Conservation (phyloP, 2,797 vertebrate genomes). For the Liasis olivaceus region DNA sequence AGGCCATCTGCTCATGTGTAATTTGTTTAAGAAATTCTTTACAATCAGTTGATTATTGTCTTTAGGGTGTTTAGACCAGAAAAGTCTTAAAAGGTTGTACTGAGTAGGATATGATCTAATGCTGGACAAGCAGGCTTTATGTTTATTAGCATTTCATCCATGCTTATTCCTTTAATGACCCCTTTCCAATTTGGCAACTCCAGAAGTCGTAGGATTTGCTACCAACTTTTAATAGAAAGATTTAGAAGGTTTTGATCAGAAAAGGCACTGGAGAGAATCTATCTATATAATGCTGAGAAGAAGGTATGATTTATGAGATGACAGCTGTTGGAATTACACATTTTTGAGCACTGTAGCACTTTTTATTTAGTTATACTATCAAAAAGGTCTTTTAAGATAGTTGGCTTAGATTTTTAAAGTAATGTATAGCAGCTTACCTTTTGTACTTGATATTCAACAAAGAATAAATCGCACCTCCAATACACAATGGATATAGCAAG, state of each 20-base stretch:
- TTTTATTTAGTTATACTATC: neutral
- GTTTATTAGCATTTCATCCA: neutral
- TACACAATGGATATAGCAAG: constrained; percentile 90
- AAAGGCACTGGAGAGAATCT: neutral
- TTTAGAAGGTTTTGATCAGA: neutral
- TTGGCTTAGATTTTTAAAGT: neutral
- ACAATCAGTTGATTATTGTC: neutral
- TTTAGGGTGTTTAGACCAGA: neutral
- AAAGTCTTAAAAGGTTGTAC: neutral
- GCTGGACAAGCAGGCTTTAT: neutral
- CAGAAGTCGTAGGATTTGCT: neutral
- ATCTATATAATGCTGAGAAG: neutral
- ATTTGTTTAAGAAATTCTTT: neutral
- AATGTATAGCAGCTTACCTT: constrained; percentile 76
- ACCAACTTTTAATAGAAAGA: neutral
- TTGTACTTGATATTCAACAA: constrained; percentile 91
- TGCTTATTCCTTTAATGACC: neutral
- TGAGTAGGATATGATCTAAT: neutral
- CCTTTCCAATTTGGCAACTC: neutral
- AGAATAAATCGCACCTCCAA: constrained; percentile 90
- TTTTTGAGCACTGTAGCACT: neutral
- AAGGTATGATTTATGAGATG: neutral
- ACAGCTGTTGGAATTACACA: neutral
- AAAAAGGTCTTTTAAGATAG: neutral
- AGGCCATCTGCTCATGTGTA: neutral